Base-by-base conservation (phyloP, 2,113 vertebrate species). In the Mustelus asterias region DNA sequence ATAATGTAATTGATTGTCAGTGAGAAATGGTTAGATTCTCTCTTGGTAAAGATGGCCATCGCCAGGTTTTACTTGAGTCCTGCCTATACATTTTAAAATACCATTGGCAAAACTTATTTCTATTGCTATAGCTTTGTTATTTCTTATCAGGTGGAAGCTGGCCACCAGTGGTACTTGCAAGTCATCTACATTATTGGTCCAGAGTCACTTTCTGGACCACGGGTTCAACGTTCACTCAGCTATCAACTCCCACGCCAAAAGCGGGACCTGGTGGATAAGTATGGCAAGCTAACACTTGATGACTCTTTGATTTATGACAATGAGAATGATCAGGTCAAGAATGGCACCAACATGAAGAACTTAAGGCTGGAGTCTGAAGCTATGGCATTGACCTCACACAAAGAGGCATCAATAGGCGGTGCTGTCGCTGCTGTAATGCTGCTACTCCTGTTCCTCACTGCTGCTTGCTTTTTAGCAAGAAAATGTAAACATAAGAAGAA, bases 161-260 rank as follows among this genome's bases (percentile, higher is more conserved):
- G 99, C 0, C 99, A 99, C 96, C 99, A 99, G 97, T 99, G 99
- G 99, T 99, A 99, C 96, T 98, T 99, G 8, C 99, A 99, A 80
- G 99, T 99, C 69, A 99, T 99, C 97, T 99, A 99, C 0, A 97
- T 99, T 8, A 99, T 99, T 3, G 97, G 98, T 1, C 99, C 99
- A 0, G 99, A 99, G 96, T 98, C 98, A 0, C 96, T 97, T 65
- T 97, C 98, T 0, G 97, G 98, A 58, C 98, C 98, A 1, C 98
- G 99, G 9, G 97, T 99, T 0, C 98, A 98, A 96, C 98, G 99
- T 16, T 99, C 99, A 0, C 96, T 98, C 16, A 86, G 97, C 0
- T 97, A 96, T 11, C 96, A 95, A 54, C 97, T 98, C 96, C 97
- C 95, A 0, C 98, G 99, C 0, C 3, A 95, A 92, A 98, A 96